Evolutionary conservation across 2,888 invertebrate genomes (phyloP), one percentile per base, ranked within the genome.

Genomic region (Seira musarum): DNA sequence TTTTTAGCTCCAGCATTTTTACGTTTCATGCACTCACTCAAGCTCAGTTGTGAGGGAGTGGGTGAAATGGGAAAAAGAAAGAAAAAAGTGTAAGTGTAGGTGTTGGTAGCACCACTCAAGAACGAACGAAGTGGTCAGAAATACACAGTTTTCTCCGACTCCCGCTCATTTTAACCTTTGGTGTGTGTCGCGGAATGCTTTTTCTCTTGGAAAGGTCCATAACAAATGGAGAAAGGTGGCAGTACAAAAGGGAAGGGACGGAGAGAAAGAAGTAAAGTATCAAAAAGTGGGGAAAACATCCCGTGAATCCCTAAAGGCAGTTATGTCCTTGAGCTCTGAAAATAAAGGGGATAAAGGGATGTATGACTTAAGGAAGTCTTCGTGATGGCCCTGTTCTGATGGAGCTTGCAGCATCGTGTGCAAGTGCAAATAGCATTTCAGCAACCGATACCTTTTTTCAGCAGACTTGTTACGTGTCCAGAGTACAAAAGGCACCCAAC

Each of bases 251-350:
- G 61, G 25, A n/a, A 5, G 49, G 61, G 1, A 22, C 17, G 24
- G 35, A 3, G 13, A 35, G 30, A 76, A 40, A 25, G 40, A 61
- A 66, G 70, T 30, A 77, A 77, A 78, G 78, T 78, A 71, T 71
- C 71, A 66, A 46, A 71, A 78, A 79, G 72, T 73, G 68, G 68
- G 79, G 10, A 46, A 53, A 72, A 63, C 68, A 71, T 15, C 60
- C 25, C 0, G 30, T 8, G 79, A 73, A 79, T 79, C 64, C 73
- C 61, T 61, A 69, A 76, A 65, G 30, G 53, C 22, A 69, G 68
- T 72, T 17, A 68, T 79, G 64, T 73, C 73, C 68, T 78, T 67
- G 67, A 72, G 72, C 63, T 61, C 60, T 66, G 66, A 24, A 30
- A 71, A 65, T n/a, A 70, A 68, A 17, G 21, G 63, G 40, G 71